A percentile compares a stretch with the other conserved stretches of the same genome.
Evolutionary conservation across 2,888 invertebrate genomes (phyloP).

Genomic region (Fissipunctia ypsillon): DNA sequence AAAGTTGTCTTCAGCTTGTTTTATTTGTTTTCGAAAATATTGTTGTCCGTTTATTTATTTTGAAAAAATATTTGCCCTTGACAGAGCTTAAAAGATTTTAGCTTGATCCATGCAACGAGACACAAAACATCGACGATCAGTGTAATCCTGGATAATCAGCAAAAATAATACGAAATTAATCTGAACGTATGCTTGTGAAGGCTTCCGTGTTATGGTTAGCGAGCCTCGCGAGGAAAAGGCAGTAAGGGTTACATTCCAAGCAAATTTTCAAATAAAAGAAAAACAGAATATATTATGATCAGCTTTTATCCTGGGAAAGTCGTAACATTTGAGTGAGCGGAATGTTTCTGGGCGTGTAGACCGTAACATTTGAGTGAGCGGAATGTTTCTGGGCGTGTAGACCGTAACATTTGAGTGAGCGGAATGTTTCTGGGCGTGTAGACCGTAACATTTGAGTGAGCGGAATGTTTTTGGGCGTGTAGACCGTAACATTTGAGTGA

Average conservation of each 20-base stretch:
- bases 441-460: no score
- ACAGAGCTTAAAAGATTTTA: background rate
- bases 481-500: no score
- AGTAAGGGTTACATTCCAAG: slow-evolving; percentile 31
- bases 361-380: no score
- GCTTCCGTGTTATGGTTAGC: slow-evolving; percentile 14
- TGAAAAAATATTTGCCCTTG: background rate
- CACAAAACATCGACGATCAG: slow-evolving; percentile 6
- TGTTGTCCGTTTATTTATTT: background rate
- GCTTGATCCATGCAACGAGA: background rate
- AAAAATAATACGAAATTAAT: slow-evolving; percentile 55
- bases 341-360: slow-evolving; percentile 28
- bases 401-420: no score
- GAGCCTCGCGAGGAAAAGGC: background rate
- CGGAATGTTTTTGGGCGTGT: slow-evolving; percentile 30
- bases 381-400: slow-evolving; percentile 28
- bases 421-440: slow-evolving; percentile 30
- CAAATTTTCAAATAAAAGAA: slow-evolving; percentile 54
- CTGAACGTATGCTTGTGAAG: slow-evolving; percentile 21
- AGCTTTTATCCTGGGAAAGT: slow-evolving; percentile 28
- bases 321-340: slow-evolving; percentile 34
- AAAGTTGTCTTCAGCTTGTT: background rate
- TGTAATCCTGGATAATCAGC: slow-evolving; percentile 39
- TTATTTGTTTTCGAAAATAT: background rate
- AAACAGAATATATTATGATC: slow-evolving; percentile 50